Conservation (phyloP, 2,888 invertebrate genomes). For the Lysandra bellargus region DNA sequence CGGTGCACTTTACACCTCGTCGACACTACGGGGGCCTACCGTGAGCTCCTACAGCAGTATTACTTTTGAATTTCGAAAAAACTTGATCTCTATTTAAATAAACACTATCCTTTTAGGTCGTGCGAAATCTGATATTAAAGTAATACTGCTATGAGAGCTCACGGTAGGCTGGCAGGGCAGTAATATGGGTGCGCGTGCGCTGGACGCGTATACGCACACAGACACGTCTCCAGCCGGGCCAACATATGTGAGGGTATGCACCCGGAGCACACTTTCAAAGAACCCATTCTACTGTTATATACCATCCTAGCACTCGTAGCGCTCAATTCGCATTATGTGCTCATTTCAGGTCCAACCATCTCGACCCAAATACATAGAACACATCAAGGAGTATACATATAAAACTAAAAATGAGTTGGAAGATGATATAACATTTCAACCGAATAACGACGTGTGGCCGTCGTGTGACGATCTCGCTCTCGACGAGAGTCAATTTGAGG, state of each 20-base stretch:
- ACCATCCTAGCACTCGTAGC: neutral
- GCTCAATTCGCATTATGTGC: neutral
- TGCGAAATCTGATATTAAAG: too few relatives aligned
- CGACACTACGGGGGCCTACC: neutral
- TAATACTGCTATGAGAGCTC: too few relatives aligned
- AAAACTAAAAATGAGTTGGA: neutral
- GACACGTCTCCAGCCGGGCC: too few relatives aligned
- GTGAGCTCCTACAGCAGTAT: too few relatives aligned
- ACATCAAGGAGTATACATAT: constrained; percentile 39
- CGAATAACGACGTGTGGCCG: constrained; percentile 71
- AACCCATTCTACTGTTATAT: neutral
- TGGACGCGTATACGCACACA: too few relatives aligned
- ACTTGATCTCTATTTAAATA: too few relatives aligned
- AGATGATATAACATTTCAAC: constrained; percentile 42
- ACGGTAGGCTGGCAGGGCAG: too few relatives aligned
- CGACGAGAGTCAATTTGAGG: constrained; percentile 84
- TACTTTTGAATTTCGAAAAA: too few relatives aligned
- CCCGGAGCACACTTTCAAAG: neutral
- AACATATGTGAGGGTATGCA: too few relatives aligned
- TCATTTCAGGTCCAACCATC: constrained; percentile 50
- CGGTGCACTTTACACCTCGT: neutral
- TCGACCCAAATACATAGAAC: constrained; percentile 51
- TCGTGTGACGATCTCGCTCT: constrained; percentile 66
- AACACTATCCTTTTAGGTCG: too few relatives aligned
- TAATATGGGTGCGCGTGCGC: too few relatives aligned